Evolutionary conservation across 2,113 vertebrate genomes (phyloP), one percentile per base, ranked within the genome.

Genomic region (Osmerus eperlanus): DNA sequence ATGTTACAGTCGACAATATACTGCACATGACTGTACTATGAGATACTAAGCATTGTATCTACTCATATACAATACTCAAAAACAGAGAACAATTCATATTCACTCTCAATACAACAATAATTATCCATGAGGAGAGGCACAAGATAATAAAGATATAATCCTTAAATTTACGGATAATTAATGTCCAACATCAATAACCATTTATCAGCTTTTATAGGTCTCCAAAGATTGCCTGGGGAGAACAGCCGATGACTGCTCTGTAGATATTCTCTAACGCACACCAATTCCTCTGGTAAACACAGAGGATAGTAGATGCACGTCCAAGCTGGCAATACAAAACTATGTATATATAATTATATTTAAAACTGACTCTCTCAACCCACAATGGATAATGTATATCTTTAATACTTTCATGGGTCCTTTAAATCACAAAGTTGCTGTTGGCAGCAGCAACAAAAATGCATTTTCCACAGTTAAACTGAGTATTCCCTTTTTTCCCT

Each of bases 91-190:
- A 0, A 77, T 70, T 72, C 47, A 2, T 56, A 67, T 74, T 81
- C 29, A 86, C 72, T 79, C 51, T 64, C 51, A 75, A 58, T 70
- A 82, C 15, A n/a, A 56, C 70, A 79, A 18, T 59, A 41, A 77
- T 55, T 77, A 74, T 81, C 75, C 71, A 83, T 70, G 52, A 70
- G 3, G 65, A 71, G 64, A 0, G 15, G 25, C 47, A 6, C 54
- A 51, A 78, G 63, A 87, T 77, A 80, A 61, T 64, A 70, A 76
- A 73, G 56, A 83, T 18, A 63, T 74, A 74, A 36, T 67, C 53
- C 78, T 71, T 77, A 70, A 84, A 82, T 81, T 81, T 76, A 67
- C 83, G 79, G 81, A 77, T 71, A 78, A 54, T 53, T 76, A 72
- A 54, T 77, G 52, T 75, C 69, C 72, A 68, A 81, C 74, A 81